Evolutionary conservation across 2,888 invertebrate genomes (phyloP), one percentile per base, ranked within the genome.

Genomic region (Entomobrya multifasciata): DNA sequence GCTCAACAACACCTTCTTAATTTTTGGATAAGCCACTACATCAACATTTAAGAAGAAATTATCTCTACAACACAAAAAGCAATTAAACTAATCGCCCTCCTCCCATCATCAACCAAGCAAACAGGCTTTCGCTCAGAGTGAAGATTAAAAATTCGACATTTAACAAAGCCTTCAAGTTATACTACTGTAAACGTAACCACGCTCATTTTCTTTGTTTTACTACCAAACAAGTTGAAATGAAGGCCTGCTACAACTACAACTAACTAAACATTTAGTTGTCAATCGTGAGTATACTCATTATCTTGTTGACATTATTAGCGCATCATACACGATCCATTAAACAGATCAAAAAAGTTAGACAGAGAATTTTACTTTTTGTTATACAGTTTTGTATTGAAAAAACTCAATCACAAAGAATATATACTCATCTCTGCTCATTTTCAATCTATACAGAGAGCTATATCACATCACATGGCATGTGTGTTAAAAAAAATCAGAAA

Each of bases 281-380:
- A 65, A 17, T 65, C 36, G n/a, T 17, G 57, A 15, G 57, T 36
- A 36, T n/a, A 30, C 6, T n/a, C 6, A 17, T 30, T 36, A 36
- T 10, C 57, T 44, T 67, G 44, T 67, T 67, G 67, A 67, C 67
- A 67, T 22, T 67, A 67, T 44, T 67, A 15, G 15, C 17, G 52
- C 17, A 17, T 52, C n/a, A 17, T 17, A 52, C 52, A 17, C n/a
- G 10, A 47, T 15, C 11, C 44, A 44, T 44, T 44, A 36, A 36
- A 36, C 8, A 36, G 36, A 36, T 6, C 36, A 36, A 8, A 36
- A 36, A 4, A n/a, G n/a, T n/a, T n/a, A 36, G 36, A 8, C 36
- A 36, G 36, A 36, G 8, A 36, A 36, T 36, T 36, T n/a, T n/a
- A n/a, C n/a, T n/a, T n/a, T n/a, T n/a, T n/a, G n/a, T n/a, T n/a